Base-by-base conservation (phyloP, 1,140 invertebrate genomes). In the Halictus rubicundus region DNA sequence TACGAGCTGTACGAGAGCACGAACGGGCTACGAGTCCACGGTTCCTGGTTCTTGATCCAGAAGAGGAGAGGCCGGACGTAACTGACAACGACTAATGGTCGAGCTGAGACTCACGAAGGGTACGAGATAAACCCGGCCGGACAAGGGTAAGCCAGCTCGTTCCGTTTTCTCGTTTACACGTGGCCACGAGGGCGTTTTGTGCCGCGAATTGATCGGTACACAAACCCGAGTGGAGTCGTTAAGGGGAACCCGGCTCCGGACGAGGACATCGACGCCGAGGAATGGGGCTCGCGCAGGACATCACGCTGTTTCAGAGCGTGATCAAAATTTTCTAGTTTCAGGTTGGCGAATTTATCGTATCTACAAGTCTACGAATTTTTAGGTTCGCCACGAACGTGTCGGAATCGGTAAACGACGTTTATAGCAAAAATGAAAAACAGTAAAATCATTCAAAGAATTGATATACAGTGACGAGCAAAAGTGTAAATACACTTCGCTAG, bases 21-120 rank as follows among this genome's bases (percentile, higher is more conserved):
- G 61, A 64, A 73, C 61, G 77, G 77, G 57, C 68, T 65, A 27
- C 49, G 52, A 54, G 32, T 52, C 49, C 23, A 25, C 59, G 82
- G 70, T 82, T 85, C 74, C 80, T 46, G 81, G 77, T 76, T 87
- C 69, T 80, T 89, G 84, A 80, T 81, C 87, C 82, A 84, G 82
- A 88, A 85, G 85, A 81, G 81, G 78, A 83, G 82, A 89, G 81
- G 85, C 83, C 80, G 85, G 87, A 88, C 86, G 85, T 85, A 89
- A 83, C 89, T 91, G 89, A 91, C 89, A 90, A 86, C 89, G 88
- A 90, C 88, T 90, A 91, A 91, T 90, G 90, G 86, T 83, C 82
- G 75, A 77, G 82, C 69, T 21, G 27, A 63, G 66, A 25, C 77
- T 75, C 80, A 71, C 85, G 80, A 84, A 86, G 81, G 66, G 39